phyloP scores from a whole-genome alignment of 2,113 vertebrate species.

The Hemiscyllium ocellatum region DNA sequence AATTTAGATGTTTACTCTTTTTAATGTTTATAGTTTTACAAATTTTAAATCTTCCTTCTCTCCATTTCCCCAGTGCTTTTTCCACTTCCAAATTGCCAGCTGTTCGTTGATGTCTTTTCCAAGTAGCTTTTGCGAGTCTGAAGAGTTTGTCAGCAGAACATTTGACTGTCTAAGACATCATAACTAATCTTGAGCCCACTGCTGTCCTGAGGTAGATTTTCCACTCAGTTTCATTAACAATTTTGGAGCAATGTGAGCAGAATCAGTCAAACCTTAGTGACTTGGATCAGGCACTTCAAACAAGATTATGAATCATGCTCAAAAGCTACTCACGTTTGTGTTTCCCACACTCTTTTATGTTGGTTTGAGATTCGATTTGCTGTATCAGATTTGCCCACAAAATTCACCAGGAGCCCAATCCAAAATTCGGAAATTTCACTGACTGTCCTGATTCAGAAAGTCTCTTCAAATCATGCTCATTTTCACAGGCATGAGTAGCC shows the following conservation, averaged over 20 bases:
- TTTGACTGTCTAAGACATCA: not conserved
- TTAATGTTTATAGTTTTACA: not conserved
- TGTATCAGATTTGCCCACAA: not conserved
- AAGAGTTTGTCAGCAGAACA: not conserved
- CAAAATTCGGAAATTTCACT: not conserved
- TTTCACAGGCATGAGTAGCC: not conserved
- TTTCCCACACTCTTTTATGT: not conserved
- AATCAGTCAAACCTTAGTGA: not conserved
- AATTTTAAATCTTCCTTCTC: not conserved
- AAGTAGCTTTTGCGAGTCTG: not conserved
- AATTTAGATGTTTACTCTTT: not conserved
- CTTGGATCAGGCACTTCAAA: not conserved
- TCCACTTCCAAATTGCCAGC: not conserved
- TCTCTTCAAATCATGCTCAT: not conserved
- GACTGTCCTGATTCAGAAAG: not conserved
- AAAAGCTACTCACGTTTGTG: not conserved
- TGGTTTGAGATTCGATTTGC: not conserved
- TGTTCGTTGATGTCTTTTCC: not conserved
- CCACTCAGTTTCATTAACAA: not conserved
- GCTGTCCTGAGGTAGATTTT: not conserved
- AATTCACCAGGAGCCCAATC: not conserved
- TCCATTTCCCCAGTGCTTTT: not conserved
- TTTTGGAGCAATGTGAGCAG: not conserved
- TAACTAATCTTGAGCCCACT: not conserved
- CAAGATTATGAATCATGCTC: too few species aligned